Conservation (phyloP, 1,140 invertebrate genomes). For the Bradynema listronoti region DNA sequence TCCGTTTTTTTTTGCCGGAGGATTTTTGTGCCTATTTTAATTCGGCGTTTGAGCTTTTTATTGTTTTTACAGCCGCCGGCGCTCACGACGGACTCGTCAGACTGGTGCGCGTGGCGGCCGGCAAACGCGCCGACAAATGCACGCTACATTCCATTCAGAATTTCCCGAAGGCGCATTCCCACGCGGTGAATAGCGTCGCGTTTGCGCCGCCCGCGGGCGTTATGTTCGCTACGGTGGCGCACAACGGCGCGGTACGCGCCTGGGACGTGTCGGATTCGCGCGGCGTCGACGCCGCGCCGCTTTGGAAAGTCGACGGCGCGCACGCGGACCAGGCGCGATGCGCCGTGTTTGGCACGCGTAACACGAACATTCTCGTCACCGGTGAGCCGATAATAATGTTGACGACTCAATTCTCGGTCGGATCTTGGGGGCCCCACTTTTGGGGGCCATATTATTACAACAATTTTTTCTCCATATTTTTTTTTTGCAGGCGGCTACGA, state of each 20-base stretch:
- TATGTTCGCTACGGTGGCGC: conserved; percentile 80
- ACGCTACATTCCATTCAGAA: neutral
- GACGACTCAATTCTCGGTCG: conserved; percentile 4
- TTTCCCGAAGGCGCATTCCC: neutral
- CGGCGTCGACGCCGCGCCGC: neutral
- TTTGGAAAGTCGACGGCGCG: conserved; percentile 5
- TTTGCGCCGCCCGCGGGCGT: conserved; percentile 74
- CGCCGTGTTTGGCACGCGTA: conserved; percentile 1
- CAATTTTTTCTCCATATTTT: conserved; percentile 7
- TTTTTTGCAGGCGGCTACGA: conserved; percentile 75
- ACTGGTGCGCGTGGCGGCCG: too few relatives aligned
- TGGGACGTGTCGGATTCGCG: conserved; percentile 28
- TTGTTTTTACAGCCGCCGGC: conserved; percentile 61
- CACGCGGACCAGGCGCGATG: conserved; percentile 4
- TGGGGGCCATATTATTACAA: neutral
- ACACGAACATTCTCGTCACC: conserved; percentile 33
- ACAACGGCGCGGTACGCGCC: conserved; percentile 73
- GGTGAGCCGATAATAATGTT: too few relatives aligned
- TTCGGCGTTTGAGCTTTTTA: neutral
- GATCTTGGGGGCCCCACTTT: too few relatives aligned
- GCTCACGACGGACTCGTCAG: conserved; percentile 77
- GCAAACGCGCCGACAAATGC: too few relatives aligned
- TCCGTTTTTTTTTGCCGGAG: too few relatives aligned
- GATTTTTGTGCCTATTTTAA: conserved; percentile 6
- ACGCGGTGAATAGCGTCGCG: conserved; percentile 67